These are phyloP conservation scores for Cygnus olor DNA, from an alignment of 2,797 vertebrate genomes.

Conservation along the genomic window DNA sequence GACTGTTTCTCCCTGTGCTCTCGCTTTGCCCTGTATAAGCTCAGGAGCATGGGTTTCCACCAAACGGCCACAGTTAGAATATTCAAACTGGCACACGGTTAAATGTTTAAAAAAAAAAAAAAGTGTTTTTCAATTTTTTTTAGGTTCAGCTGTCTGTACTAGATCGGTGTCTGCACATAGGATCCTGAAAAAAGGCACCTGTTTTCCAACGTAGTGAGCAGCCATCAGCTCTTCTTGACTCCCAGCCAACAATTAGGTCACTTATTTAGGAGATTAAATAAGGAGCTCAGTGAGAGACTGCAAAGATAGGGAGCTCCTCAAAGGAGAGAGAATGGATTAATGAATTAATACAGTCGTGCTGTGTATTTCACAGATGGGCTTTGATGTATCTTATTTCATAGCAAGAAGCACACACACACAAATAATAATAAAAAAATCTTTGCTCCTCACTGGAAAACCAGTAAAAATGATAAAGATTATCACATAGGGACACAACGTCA, in stretches of 20 bases:
- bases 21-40: neutral
- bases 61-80: neutral
- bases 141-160: neutral
- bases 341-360: conserved; percentile 2
- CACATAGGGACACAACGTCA: neutral
- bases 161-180: neutral
- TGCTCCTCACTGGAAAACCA: neutral
- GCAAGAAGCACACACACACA: neutral
- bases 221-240: conserved; percentile 11
- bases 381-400: conserved; percentile 6
- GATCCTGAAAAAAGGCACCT: conserved; percentile 39
- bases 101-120: neutral
- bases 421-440: neutral
- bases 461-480: conserved; percentile 12
- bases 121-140: neutral
- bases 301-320: neutral
- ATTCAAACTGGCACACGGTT: neutral
- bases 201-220: conserved; percentile 11
- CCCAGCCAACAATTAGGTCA: conserved; percentile 46
- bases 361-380: conserved; percentile 24
- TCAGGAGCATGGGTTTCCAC: neutral
- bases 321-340: conserved; percentile 7
- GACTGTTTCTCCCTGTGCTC: conserved; percentile 19
- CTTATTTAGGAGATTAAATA: conserved; percentile 43
- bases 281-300: conserved; percentile 14